phyloP scores from a whole-genome alignment of 2,113 vertebrate genomes.

The Pelodiscus sinensis region DNA sequence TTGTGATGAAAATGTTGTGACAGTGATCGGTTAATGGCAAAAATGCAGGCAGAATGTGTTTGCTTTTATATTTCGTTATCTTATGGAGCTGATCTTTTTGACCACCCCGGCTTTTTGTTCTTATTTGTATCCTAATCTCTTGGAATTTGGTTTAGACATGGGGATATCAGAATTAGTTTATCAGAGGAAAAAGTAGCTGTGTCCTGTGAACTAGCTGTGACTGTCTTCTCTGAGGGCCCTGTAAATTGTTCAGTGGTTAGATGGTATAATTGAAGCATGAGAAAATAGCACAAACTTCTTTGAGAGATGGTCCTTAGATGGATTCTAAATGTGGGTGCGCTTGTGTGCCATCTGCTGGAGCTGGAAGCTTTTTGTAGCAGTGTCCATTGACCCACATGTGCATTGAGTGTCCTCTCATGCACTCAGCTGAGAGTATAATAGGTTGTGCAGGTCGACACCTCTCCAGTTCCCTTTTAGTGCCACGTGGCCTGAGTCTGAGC shows the following conservation, averaged over 20 bases:
- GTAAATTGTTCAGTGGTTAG: background rate
- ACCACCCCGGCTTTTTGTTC: background rate
- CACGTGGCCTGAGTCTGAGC: background rate
- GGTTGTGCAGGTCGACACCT: background rate
- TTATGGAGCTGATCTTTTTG: background rate
- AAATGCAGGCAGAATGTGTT: background rate
- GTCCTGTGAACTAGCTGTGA: background rate
- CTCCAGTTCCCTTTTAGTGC: background rate
- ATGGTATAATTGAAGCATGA: rapidly evolving
- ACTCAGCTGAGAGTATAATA: background rate
- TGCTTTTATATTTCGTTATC: background rate
- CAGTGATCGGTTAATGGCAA: background rate
- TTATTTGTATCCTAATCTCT: background rate
- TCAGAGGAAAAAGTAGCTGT: background rate
- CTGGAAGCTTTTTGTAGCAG: background rate
- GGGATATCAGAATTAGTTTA: background rate
- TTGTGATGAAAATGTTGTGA: background rate
- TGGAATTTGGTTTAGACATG: background rate
- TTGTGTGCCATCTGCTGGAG: background rate
- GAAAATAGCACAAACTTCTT: background rate
- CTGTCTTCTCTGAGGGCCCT: background rate
- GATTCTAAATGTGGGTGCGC: background rate
- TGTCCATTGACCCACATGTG: background rate
- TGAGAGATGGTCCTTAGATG: background rate
- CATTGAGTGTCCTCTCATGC: background rate